Percentiles rank a stretch among this genome's conserved stretches.
Conservation (phyloP, 2,113 vertebrate species). For the Pluvianellus socialis region DNA sequence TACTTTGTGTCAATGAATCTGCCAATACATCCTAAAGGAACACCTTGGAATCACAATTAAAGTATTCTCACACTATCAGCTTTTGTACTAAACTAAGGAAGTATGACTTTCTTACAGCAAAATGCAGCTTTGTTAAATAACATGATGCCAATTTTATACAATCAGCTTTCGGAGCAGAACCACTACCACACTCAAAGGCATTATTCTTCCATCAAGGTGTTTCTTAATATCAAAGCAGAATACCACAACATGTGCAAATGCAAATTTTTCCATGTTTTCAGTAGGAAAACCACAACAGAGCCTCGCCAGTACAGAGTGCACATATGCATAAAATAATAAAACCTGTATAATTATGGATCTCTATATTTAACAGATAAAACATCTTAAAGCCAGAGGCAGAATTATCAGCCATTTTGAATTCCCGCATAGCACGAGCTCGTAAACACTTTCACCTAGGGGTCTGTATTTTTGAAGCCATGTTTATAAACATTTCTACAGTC, state of each 20-base stretch:
- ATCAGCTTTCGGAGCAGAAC: neutral
- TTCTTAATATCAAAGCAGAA: neutral
- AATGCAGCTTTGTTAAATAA: neutral
- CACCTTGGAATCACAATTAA: neutral
- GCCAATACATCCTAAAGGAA: neutral
- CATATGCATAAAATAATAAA: neutral
- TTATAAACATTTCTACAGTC: neutral
- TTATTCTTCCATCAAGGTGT: neutral
- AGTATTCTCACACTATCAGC: neutral
- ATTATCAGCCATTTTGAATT: neutral
- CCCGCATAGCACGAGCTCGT: neutral
- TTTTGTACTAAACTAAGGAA: neutral
- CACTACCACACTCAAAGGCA: neutral
- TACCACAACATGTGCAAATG: neutral
- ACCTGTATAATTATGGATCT: neutral
- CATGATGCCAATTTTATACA: neutral
- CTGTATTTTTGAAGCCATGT: neutral
- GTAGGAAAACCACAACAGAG: slow-evolving; percentile 7
- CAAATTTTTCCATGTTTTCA: neutral
- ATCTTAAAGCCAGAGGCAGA: neutral
- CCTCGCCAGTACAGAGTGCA: neutral
- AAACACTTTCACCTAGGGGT: neutral
- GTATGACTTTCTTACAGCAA: neutral
- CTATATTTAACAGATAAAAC: neutral
- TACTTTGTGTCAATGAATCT: neutral